Percentiles rank a stretch among this genome's conserved stretches.
These are phyloP conservation scores for Drosophila multiciliata DNA, from an alignment of 2,888 invertebrate genomes.

Conservation along the genomic window DNA sequence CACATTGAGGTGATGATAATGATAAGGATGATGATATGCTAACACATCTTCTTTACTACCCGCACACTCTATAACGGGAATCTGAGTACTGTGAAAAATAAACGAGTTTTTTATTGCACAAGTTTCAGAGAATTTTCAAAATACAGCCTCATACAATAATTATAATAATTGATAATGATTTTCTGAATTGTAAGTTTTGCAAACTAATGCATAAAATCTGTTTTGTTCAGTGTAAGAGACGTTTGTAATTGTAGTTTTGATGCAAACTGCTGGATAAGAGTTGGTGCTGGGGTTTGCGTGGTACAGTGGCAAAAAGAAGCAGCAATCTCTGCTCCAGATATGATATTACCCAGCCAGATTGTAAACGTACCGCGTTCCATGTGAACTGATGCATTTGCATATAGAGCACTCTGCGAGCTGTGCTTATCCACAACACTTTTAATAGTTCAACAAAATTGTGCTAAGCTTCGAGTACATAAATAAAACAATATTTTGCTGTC, in stretches of 20 bases:
- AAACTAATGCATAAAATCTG: too few species aligned
- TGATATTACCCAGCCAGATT: conserved; percentile 21
- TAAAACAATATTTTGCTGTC: not conserved
- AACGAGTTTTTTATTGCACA: not conserved
- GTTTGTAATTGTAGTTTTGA: not conserved
- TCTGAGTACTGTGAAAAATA: conserved; percentile 4
- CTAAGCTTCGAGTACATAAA: conserved; percentile 31
- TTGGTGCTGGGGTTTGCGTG: not conserved
- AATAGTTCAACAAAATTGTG: conserved; percentile 36
- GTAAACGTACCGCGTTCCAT: conserved; percentile 13
- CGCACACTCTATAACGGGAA: conserved; percentile 42
- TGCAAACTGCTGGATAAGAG: not conserved
- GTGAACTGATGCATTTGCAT: conserved; percentile 1
- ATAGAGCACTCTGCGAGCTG: not conserved
- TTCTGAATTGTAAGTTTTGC: not conserved
- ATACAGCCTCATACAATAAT: not conserved
- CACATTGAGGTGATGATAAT: conserved; percentile 58
- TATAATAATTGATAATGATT: not conserved
- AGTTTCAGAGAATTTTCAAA: not conserved
- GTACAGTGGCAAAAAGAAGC: conserved; percentile 29
- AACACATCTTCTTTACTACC: conserved; percentile 53
- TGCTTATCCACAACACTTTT: conserved; percentile 13
- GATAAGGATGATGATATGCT: conserved; percentile 29
- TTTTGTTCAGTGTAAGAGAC: conserved; percentile 22
- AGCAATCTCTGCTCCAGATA: conserved; percentile 23